These are phyloP conservation scores for Otus sunia DNA, from an alignment of 2,113 vertebrate genomes.

Conservation along the genomic window DNA sequence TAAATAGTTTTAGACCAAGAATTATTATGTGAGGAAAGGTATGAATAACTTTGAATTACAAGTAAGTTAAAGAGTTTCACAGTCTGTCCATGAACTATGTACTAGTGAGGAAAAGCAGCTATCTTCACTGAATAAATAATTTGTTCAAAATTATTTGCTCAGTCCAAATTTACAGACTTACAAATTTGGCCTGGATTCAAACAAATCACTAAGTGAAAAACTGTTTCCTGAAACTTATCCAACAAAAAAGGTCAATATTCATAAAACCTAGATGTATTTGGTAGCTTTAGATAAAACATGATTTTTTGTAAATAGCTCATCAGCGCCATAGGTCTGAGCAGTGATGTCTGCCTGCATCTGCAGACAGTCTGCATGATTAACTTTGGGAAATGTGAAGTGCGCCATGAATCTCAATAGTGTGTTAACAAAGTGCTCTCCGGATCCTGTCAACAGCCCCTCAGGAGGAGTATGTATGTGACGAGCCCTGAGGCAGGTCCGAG, in stretches of 20 bases:
- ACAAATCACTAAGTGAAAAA: constrained; percentile 8
- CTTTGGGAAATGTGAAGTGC: not conserved
- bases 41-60: constrained; percentile 57
- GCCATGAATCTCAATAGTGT: not conserved
- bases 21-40: constrained; percentile 59
- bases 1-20: constrained; percentile 57
- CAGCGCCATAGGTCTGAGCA: not conserved
- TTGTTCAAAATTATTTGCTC: constrained; percentile 38
- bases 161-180: not conserved
- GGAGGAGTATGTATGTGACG: not conserved
- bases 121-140: constrained; percentile 59
- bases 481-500: not conserved
- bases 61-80: constrained; percentile 41
- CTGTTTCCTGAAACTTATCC: not conserved
- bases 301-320: not conserved
- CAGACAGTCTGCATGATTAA: constrained; percentile 4
- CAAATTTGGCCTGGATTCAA: constrained; percentile 41
- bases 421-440: not conserved
- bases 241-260: not conserved
- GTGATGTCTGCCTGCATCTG: constrained; percentile 10
- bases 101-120: constrained; percentile 46
- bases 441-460: not conserved
- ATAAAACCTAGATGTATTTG: not conserved
- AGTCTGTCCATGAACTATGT: not conserved
- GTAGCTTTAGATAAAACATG: not conserved